Conservation (phyloP, 2,888 invertebrate genomes). For the Craniophora ligustri region DNA sequence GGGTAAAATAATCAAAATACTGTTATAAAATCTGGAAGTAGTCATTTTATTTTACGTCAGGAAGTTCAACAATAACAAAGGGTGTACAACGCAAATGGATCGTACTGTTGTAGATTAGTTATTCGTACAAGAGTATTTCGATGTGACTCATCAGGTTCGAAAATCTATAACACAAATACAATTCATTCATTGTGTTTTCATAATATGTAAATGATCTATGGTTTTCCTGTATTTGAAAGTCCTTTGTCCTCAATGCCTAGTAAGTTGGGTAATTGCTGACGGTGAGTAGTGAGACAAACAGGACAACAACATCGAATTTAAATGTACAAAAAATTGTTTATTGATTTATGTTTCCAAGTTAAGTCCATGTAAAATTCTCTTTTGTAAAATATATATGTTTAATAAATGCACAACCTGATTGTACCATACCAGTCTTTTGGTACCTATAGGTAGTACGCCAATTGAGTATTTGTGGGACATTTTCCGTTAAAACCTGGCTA, state of each 20-base stretch:
- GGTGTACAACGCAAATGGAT: constrained; percentile 5
- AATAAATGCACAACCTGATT: no score
- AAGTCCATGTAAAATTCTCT: not conserved
- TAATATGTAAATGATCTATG: constrained; percentile 3
- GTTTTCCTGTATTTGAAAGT: not conserved
- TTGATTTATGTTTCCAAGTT: not conserved
- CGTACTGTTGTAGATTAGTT: constrained; percentile 9
- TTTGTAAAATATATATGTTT: no score
- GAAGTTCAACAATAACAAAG: constrained; percentile 13
- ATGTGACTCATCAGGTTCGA: constrained; percentile 9
- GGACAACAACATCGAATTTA: no score
- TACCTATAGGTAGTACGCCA: no score
- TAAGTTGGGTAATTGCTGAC: no score
- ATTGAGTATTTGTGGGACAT: no score
- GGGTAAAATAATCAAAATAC: no score
- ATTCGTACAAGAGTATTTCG: not conserved
- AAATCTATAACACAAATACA: constrained; percentile 4
- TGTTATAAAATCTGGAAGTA: not conserved
- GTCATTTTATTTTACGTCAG: constrained; percentile 1
- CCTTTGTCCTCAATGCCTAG: no score
- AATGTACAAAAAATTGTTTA: not conserved
- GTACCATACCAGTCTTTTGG: no score
- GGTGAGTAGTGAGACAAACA: no score
- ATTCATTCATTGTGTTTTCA: not conserved
- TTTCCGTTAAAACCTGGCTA: no score